These are phyloP conservation scores for Gorsachius magnificus DNA, from an alignment of 2,797 vertebrate genomes.

Conservation along the genomic window DNA sequence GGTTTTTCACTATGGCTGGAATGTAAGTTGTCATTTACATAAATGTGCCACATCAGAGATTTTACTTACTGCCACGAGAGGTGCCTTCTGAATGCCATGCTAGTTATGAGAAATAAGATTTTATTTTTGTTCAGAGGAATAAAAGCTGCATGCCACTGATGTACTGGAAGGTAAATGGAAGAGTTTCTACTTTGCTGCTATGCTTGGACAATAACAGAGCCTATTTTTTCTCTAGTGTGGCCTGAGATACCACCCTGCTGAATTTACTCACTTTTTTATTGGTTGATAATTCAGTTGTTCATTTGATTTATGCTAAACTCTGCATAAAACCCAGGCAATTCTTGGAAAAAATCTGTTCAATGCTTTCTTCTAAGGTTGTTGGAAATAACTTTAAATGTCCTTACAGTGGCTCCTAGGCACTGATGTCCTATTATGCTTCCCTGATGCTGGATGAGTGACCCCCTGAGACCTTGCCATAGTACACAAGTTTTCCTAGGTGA, in stretches of 20 bases:
- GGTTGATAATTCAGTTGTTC: neutral
- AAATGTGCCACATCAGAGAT: neutral
- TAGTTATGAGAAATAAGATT: neutral
- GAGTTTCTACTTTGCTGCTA: neutral
- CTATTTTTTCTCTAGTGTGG: neutral
- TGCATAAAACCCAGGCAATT: neutral
- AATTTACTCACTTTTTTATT: neutral
- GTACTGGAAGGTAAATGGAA: neutral
- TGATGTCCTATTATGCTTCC: neutral
- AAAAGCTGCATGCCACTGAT: neutral
- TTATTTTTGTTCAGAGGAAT: neutral
- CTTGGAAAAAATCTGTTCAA: neutral
- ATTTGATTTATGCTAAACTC: neutral
- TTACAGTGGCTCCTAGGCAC: neutral
- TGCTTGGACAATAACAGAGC: neutral
- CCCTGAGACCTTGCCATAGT: conserved; percentile 25
- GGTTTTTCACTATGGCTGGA: neutral
- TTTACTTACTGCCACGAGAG: neutral
- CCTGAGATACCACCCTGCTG: neutral
- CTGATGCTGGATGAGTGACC: neutral
- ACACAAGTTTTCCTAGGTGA: conserved; percentile 38
- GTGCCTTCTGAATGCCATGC: neutral
- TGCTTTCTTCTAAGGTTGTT: neutral
- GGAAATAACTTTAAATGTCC: neutral
- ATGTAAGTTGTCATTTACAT: accelerated